Conservation (phyloP, 1,140 invertebrate genomes). For the Drosophila melanogaster region DNA sequence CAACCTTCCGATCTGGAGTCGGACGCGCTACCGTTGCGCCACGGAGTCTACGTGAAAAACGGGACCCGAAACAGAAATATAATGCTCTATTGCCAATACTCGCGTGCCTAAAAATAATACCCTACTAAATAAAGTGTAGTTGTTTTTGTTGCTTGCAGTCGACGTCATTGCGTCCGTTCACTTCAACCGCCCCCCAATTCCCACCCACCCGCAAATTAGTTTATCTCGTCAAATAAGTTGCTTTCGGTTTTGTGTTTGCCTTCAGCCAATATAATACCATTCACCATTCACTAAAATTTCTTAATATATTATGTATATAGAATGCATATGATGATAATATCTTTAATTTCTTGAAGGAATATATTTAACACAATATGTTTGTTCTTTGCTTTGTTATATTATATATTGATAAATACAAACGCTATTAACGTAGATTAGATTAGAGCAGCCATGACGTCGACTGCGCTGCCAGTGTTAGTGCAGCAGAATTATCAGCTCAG, state of each 20-base stretch:
- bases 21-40: conserved; percentile 98
- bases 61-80: conserved; percentile 1
- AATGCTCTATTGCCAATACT: conserved; percentile 26
- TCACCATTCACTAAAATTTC: not conserved
- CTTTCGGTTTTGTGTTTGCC: conserved; percentile 14
- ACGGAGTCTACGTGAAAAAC: conserved; percentile 21
- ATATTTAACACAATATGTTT: not conserved
- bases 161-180: conserved; percentile 18
- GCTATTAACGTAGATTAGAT: conserved; percentile 11
- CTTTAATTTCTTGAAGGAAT: not conserved
- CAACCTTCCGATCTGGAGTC: conserved; percentile 99
- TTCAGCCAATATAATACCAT: conserved; percentile 1
- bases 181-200: not conserved
- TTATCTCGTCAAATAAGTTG: conserved; percentile 35
- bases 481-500: conserved; percentile 11
- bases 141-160: conserved; percentile 1
- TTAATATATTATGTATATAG: no score
- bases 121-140: conserved; percentile 26
- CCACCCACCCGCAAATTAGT: conserved; percentile 3
- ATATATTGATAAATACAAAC: not conserved
- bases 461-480: not conserved
- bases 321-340: no score
- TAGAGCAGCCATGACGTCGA: not conserved
- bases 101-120: conserved; percentile 54
- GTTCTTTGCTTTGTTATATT: no score